These are phyloP conservation scores for Choloepus hoffmanni DNA, from an alignment of 2,113 vertebrate genomes.

Conservation along the genomic window DNA sequence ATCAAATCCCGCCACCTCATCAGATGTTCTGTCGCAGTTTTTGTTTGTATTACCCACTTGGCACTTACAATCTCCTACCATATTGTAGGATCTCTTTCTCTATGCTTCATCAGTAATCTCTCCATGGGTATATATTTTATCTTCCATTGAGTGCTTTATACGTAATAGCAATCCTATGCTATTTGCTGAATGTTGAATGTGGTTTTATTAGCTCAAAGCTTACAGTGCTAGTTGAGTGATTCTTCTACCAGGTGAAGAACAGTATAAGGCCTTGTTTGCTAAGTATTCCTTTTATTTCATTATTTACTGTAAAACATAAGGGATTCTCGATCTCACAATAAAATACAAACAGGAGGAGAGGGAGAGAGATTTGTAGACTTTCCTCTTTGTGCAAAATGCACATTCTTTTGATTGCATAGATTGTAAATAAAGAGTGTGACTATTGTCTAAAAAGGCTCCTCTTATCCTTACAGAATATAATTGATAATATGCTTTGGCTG, in stretches of 20 bases:
- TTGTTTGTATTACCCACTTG: not conserved
- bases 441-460: not conserved
- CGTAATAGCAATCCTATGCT: not conserved
- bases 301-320: conserved; percentile 10
- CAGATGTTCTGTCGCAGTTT: not conserved
- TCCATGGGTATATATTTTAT: not conserved
- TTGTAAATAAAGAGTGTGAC: conserved; percentile 28
- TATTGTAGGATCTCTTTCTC: not conserved
- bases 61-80: not conserved
- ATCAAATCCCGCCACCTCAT: not conserved
- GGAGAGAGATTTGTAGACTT: not conserved
- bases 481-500: conserved; percentile 27
- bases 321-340: conserved; percentile 25
- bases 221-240: not conserved
- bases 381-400: not conserved
- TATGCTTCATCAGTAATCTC: not conserved
- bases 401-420: conserved; percentile 7
- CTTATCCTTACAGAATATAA: conserved; percentile 45
- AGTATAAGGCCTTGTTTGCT: not conserved
- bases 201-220: not conserved
- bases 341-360: not conserved
- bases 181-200: not conserved
- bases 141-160: not conserved
- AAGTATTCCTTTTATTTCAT: conserved; percentile 40
- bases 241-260: conserved; percentile 2